Conservation (phyloP, 2,113 vertebrate genomes). For the Apaloderma vittatum region DNA sequence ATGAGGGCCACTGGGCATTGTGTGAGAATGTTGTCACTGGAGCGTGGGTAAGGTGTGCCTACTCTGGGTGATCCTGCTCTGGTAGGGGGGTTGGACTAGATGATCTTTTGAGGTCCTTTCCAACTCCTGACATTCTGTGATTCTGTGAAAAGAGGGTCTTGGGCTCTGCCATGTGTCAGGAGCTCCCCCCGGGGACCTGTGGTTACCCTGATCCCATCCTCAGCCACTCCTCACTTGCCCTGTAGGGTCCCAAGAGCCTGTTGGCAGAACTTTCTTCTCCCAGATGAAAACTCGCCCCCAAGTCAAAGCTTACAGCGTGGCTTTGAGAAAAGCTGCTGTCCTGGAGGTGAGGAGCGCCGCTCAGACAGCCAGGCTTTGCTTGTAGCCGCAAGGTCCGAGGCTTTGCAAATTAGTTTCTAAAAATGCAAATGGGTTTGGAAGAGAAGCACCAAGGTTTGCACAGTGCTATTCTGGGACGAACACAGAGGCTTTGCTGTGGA, state of each 20-base stretch:
- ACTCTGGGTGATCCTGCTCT: too few species aligned
- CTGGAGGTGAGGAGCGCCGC: background rate
- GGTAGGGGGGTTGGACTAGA: too few species aligned
- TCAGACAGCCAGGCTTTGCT: background rate
- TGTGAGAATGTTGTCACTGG: background rate
- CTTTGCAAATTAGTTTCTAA: constrained; percentile 61
- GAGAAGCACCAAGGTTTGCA: constrained; percentile 31
- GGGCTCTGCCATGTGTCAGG: background rate
- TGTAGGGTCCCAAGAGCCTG: background rate
- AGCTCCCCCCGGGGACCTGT: background rate
- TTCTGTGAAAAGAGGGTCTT: background rate
- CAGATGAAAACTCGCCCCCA: background rate
- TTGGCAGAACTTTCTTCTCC: background rate
- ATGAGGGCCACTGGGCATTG: background rate
- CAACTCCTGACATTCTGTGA: too few species aligned
- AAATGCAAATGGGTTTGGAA: constrained; percentile 24
- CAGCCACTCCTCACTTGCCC: background rate
- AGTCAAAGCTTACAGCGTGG: background rate
- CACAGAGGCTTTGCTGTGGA: background rate
- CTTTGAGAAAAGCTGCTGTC: background rate
- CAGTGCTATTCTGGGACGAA: background rate
- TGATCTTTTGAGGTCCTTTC: too few species aligned
- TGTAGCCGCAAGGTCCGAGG: background rate
- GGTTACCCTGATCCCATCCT: background rate
- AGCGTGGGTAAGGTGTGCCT: background rate